These are phyloP conservation scores for Molorchus minor DNA, from an alignment of 2,888 invertebrate species.

Conservation along the genomic window DNA sequence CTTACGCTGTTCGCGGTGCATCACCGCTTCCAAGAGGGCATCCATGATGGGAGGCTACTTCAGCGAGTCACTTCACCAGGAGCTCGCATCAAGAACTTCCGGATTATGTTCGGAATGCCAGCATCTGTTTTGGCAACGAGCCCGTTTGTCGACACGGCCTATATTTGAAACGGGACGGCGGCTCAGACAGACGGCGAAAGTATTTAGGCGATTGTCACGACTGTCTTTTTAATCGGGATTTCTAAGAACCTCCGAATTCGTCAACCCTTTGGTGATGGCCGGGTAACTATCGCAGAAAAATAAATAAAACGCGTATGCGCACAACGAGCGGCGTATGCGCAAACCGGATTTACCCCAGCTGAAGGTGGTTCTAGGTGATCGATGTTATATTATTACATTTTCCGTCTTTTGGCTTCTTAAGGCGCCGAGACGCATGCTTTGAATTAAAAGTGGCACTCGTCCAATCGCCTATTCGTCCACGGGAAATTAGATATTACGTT, in stretches of 20 bases:
- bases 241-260: background rate
- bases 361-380: conserved; percentile 7
- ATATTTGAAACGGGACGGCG: conserved; percentile 21
- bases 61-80: conserved; percentile 16
- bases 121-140: conserved; percentile 27
- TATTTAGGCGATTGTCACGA: conserved; percentile 2
- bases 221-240: background rate
- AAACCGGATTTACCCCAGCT: background rate
- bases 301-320: conserved; percentile 24
- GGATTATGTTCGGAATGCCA: conserved; percentile 25
- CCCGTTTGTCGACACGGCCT: conserved; percentile 16
- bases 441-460: background rate
- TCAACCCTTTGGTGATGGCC: background rate
- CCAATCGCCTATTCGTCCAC: no score
- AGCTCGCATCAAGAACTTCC: conserved; percentile 17
- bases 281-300: background rate
- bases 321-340: conserved; percentile 15
- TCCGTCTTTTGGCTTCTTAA: background rate
- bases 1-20: conserved; percentile 43
- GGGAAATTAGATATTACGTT: no score
- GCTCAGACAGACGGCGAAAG: conserved; percentile 21
- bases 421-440: conserved; percentile 5
- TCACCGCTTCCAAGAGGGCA: conserved; percentile 30
- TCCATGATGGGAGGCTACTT: conserved; percentile 29
- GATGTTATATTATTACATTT: conserved; percentile 21